phyloP scores from a whole-genome alignment of 2,797 vertebrate species.

The Chiropotes sagulatus region DNA sequence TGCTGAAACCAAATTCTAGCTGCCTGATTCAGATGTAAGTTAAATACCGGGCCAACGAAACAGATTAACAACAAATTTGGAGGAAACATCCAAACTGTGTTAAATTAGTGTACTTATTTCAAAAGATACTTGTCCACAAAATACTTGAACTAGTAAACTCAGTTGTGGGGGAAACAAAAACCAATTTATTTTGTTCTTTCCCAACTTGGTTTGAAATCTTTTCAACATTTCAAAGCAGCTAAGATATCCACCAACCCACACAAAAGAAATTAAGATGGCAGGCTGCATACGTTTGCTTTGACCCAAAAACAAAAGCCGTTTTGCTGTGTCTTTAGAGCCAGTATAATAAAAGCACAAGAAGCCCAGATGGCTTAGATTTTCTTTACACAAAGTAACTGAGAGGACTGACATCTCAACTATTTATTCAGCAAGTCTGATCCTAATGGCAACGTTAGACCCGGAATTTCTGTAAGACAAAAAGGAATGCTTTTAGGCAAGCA shows the following conservation, averaged over 20 bases:
- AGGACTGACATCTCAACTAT: slow-evolving; percentile 73
- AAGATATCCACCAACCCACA: slow-evolving; percentile 68
- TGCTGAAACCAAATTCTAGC: not conserved
- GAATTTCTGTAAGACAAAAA: slow-evolving; percentile 19
- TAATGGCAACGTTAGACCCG: slow-evolving; percentile 49
- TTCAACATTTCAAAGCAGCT: slow-evolving; percentile 77
- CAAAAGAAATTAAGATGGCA: slow-evolving; percentile 80
- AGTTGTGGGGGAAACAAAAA: not conserved
- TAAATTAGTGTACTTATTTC: slow-evolving; percentile 55
- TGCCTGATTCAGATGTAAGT: not conserved
- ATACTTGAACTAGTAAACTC: slow-evolving; percentile 69
- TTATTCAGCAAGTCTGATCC: slow-evolving; percentile 58
- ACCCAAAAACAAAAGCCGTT: slow-evolving; percentile 82
- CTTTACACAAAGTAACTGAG: slow-evolving; percentile 64
- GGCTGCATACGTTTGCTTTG: slow-evolving; percentile 79
- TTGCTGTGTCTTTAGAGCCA: slow-evolving; percentile 71
- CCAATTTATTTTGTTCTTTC: slow-evolving; percentile 54
- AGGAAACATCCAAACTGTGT: slow-evolving; percentile 25
- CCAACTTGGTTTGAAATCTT: slow-evolving; percentile 54
- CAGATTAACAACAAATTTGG: slow-evolving; percentile 48
- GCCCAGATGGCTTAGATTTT: slow-evolving; percentile 83
- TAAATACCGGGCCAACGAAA: slow-evolving; percentile 46
- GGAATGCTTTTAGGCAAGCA: slow-evolving; percentile 61
- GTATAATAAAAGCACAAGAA: slow-evolving; percentile 67
- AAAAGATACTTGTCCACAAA: slow-evolving; percentile 54